Evolutionary conservation across 2,797 vertebrate species (phyloP), one percentile per base, ranked within the genome.

Genomic region (Trematomus bernacchii): DNA sequence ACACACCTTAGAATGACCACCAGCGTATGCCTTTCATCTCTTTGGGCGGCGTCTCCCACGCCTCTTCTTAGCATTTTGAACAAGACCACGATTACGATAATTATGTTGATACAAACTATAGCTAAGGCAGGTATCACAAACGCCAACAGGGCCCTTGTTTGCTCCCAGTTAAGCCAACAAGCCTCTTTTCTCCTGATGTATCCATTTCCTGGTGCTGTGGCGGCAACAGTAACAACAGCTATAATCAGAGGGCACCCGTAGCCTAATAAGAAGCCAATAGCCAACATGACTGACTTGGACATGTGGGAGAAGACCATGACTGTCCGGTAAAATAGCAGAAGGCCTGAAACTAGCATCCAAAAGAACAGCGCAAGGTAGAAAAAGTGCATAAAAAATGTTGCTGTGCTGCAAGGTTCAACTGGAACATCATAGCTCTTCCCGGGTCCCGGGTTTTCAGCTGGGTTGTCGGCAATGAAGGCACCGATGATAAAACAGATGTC

Each of bases 301-400:
- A 96, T 92, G 51, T 96, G 94, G 0, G 97, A 96, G 5, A 98
- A 94, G 67, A 97, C 95, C 88, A 97, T 96, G 71, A 97, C 88
- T 18, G 96, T 92, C 16, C 96, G 94, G 79, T 97, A 97, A 74
- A 97, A 96, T 7, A 98, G 95, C 79, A 98, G 95, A 53, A 98
- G 95, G 13, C 95, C 97, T 44, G 96, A 94, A 1, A 94, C 95
- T 11, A 98, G 91, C 97, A 98, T 98, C 97, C 97, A 99, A 89
- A 99, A 99, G 76, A 99, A 98, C 57, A 97, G 89, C 0, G 96
- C 95, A 18, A 99, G 94, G 80, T 98, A 99, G 89, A 98, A 98
- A 47, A 97, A 94, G 69, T 99, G 97, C 66, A 96, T 95, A 50
- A 98, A 98, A 87, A 98, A 99, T 1, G 97, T 96, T 43, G 94